Percentiles rank a stretch among this genome's conserved stretches.
Conservation (phyloP, 2,888 invertebrate species). For the Adineta ricciae region DNA sequence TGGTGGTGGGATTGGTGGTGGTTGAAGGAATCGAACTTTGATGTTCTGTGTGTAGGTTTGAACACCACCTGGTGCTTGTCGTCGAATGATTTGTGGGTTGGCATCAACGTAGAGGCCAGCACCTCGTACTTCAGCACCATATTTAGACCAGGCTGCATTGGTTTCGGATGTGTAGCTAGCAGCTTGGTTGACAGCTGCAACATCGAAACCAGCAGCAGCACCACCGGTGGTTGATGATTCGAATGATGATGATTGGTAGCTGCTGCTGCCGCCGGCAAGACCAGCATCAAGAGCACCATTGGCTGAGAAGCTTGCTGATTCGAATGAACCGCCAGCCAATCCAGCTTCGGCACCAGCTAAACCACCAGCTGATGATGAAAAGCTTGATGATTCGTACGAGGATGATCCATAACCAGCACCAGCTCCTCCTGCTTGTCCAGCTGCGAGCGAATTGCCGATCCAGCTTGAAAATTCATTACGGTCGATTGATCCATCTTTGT, state of each 20-base stretch:
- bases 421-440: not conserved
- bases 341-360: not conserved
- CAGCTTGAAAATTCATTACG: not conserved
- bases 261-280: not conserved
- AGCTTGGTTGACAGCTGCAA: not conserved
- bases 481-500: not conserved
- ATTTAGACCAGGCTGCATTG: not conserved
- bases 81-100: not conserved
- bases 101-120: not conserved
- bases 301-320: no score
- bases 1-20: not conserved
- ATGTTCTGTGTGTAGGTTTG: not conserved
- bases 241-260: not conserved
- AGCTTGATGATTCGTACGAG: no score
- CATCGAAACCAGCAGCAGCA: not conserved
- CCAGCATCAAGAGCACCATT: no score
- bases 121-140: not conserved
- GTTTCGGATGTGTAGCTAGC: not conserved
- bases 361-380: no score
- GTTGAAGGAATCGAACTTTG: not conserved
- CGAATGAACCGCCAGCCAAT: no score
- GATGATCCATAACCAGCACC: no score
- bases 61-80: not conserved
- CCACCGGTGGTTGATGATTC: not conserved
- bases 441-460: no score